phyloP scores from a whole-genome alignment of 2,797 vertebrate species.

The Ctenopoma kingsleyae region DNA sequence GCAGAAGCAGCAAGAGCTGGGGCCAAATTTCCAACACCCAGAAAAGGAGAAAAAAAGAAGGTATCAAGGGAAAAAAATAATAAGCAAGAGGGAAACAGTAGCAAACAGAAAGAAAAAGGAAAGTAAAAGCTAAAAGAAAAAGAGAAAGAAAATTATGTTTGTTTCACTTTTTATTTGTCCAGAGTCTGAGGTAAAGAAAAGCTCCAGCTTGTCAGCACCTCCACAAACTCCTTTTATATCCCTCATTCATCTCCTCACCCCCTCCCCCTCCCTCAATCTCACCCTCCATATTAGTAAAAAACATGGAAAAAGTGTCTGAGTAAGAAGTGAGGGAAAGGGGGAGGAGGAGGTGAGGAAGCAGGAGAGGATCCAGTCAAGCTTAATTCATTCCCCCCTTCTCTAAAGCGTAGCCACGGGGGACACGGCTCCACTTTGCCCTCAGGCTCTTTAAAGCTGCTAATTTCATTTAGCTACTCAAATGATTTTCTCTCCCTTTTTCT shows the following conservation, averaged over 20 bases:
- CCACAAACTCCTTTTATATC: conserved; percentile 75
- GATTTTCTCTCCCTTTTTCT: conserved; percentile 65
- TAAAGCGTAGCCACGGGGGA: conserved; percentile 89
- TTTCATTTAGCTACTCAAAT: conserved; percentile 88
- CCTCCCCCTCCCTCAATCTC: conserved; percentile 27
- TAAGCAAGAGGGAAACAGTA: neutral
- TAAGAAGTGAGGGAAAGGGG: conserved; percentile 18
- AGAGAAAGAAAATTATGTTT: neutral
- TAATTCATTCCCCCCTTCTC: conserved; percentile 78
- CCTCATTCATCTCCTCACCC: conserved; percentile 38
- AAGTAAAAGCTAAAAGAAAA: neutral
- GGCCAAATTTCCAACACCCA: conserved; percentile 26
- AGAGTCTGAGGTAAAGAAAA: conserved; percentile 6
- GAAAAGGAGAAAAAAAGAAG: conserved; percentile 20
- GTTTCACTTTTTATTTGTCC: neutral
- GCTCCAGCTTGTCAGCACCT: conserved; percentile 41
- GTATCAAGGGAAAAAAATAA: conserved; percentile 2
- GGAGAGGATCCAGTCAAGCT: conserved; percentile 83
- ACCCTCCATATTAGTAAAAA: conserved; percentile 77
- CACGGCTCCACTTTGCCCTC: conserved; percentile 86
- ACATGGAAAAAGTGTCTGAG: conserved; percentile 62
- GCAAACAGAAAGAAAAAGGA: neutral
- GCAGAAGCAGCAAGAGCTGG: conserved; percentile 22
- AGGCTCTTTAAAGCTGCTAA: conserved; percentile 87
- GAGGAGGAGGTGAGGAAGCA: conserved; percentile 25